Base-by-base conservation (phyloP, 2,888 invertebrate genomes). In the Dasysyrphus tricinctus region DNA sequence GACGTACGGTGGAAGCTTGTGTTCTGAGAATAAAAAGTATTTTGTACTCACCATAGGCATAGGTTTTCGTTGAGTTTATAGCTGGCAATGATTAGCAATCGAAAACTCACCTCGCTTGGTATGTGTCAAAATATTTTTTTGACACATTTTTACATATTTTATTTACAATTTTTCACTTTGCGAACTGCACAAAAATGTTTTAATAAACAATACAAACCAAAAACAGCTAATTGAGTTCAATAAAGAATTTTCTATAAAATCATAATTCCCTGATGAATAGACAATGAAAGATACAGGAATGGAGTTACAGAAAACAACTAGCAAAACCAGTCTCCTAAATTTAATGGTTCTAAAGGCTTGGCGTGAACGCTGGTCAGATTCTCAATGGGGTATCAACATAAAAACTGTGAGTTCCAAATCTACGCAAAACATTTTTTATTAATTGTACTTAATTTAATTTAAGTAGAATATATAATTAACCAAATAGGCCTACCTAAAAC, bases 301-400 rank as follows among this genome's bases (percentile, higher is more conserved):
- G 96, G 96, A 96, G 92, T 92, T 93, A 47, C 95, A 96, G 75
- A 96, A 96, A 93, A 96, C 96, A 84, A 96, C 96, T 42, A 96
- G 96, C 91, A 96, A 96, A 94, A 96, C 96, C 1, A 96, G 96
- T 92, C 95, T 96, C 80, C 92, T 97, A 63, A 97, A 97, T 92
- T 89, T 91, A 75, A 91, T 92, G 88, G 90, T 93, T 70, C 90
- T 92, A 39, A 91, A 92, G 91, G 98, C 98, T 63, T 99, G 98
- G 98, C 94, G 98, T 89, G 98, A 98, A 93, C 94, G 98, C 83
- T 98, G 98, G 98, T 96, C 96, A 1, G 98, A 98, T 92, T 95
- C 98, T 57, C 97, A 98, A 93, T 98, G 98, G 98, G 98, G 98
- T 49, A 98, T 98, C 88, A 97, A 98, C 90, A 97, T 98, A 76